Conservation (phyloP, 2,113 vertebrate genomes). For the Symphodus melops region DNA sequence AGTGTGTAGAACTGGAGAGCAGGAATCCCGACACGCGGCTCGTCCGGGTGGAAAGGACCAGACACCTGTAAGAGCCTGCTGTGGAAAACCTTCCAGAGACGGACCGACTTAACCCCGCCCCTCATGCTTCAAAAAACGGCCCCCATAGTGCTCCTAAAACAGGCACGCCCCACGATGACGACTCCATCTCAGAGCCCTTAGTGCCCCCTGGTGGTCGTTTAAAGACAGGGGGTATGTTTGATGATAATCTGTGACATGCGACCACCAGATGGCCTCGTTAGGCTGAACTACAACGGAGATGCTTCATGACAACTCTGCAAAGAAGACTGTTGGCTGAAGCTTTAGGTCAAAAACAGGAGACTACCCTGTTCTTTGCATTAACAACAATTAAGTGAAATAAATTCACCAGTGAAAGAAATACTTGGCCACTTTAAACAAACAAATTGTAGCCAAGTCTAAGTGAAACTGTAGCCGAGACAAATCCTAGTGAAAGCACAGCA, state of each 20-base stretch:
- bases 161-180: constrained; percentile 41
- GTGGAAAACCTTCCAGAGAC: constrained; percentile 31
- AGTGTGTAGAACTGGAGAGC: neutral
- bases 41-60: constrained; percentile 42
- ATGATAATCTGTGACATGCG: neutral
- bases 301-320: neutral
- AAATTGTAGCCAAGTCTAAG: too few species aligned
- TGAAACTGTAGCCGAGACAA: too few species aligned
- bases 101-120: constrained; percentile 57
- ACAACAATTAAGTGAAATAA: neutral
- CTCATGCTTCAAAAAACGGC: neutral
- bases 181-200: neutral
- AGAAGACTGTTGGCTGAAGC: neutral
- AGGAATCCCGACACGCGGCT: constrained; percentile 26
- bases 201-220: constrained; percentile 53
- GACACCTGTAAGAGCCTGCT: constrained; percentile 68
- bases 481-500: neutral
- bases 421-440: too few species aligned
- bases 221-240: neutral
- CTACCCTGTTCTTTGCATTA: neutral
- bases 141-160: neutral
- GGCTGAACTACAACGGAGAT: neutral
- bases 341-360: neutral
- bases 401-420: too few species aligned
- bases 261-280: constrained; percentile 66